phyloP scores from a whole-genome alignment of 2,888 invertebrate species.

The Pheosia gnoma region DNA sequence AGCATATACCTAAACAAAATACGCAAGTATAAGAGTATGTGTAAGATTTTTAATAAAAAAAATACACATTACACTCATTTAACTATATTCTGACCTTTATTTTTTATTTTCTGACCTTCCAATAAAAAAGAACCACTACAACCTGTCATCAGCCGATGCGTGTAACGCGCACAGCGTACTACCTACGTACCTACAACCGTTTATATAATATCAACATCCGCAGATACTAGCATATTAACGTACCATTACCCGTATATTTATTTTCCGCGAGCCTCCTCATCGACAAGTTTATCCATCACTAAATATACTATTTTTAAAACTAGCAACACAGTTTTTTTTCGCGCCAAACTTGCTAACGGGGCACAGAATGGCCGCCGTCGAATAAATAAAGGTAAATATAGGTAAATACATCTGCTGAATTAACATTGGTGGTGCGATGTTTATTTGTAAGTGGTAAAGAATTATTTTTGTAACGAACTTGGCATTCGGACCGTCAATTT shows the following conservation, averaged over 20 bases:
- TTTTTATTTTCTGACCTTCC: no score
- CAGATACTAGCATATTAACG: slow-evolving; percentile 26
- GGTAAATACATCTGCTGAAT: slow-evolving; percentile 42
- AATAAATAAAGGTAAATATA: slow-evolving; percentile 63
- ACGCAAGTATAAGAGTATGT: no score
- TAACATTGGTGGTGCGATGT: slow-evolving; percentile 24
- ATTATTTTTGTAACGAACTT: slow-evolving; percentile 48
- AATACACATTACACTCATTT: no score
- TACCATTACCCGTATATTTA: slow-evolving; percentile 27
- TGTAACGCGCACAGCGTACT: not conserved
- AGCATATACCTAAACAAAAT: no score
- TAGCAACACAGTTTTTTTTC: slow-evolving; percentile 46
- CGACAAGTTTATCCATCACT: slow-evolving; percentile 38
- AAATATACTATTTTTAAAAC: slow-evolving; percentile 45
- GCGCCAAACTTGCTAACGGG: slow-evolving; percentile 37
- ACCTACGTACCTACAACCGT: slow-evolving; percentile 17
- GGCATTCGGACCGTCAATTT: slow-evolving; percentile 34
- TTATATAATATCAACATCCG: slow-evolving; percentile 22
- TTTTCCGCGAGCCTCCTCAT: slow-evolving; percentile 24
- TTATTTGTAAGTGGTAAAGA: slow-evolving; percentile 39
- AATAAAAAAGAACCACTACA: not conserved
- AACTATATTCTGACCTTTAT: no score
- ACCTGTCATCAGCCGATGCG: slow-evolving; percentile 1
- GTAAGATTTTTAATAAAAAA: no score
- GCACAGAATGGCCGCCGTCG: slow-evolving; percentile 41